These are phyloP conservation scores for Pelodytes ibericus DNA, from an alignment of 2,797 vertebrate species.

Conservation along the genomic window DNA sequence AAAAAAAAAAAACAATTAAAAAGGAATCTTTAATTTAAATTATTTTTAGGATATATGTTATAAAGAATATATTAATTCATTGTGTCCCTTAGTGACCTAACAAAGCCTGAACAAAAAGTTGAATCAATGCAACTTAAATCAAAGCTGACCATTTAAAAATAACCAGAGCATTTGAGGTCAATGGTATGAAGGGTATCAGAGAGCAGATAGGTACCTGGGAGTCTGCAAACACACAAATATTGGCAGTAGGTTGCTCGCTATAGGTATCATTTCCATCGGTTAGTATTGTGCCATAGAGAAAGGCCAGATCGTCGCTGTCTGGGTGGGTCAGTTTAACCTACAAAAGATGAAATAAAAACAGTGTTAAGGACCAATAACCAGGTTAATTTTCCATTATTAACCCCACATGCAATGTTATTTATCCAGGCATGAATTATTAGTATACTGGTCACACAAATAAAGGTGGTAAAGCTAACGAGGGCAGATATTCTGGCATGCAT, in stretches of 20 bases:
- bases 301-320: slow-evolving; percentile 85
- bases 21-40: too few species aligned
- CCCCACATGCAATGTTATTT: neutral
- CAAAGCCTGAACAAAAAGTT: too few species aligned
- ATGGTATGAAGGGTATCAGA: neutral
- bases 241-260: slow-evolving; percentile 82
- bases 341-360: neutral
- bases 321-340: slow-evolving; percentile 90
- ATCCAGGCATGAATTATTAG: slow-evolving; percentile 13
- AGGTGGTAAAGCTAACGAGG: neutral
- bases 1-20: too few species aligned
- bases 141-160: too few species aligned
- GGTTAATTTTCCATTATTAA: neutral
- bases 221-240: slow-evolving; percentile 93
- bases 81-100: too few species aligned
- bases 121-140: too few species aligned
- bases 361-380: neutral
- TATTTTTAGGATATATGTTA: too few species aligned
- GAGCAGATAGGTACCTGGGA: slow-evolving; percentile 80
- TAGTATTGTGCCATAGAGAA: slow-evolving; percentile 93
- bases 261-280: slow-evolving; percentile 89
- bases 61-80: too few species aligned
- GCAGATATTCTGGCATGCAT: neutral
- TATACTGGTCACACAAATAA: neutral
- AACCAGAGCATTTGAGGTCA: too few species aligned